Conservation (phyloP, 2,113 vertebrate genomes). For the Ceratotherium simum region DNA sequence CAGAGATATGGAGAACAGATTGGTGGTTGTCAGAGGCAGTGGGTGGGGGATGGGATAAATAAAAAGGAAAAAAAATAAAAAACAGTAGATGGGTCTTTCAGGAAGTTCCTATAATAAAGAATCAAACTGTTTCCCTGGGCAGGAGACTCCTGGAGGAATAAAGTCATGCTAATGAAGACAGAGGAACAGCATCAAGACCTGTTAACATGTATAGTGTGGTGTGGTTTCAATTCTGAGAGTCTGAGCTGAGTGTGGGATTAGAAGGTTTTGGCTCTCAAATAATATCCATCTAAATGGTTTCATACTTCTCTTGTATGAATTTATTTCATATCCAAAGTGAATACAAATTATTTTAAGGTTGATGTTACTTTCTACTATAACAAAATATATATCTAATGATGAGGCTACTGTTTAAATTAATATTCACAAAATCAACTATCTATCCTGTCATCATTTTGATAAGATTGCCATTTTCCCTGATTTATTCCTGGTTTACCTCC, state of each 20-base stretch:
- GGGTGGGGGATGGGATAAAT: too few relatives aligned
- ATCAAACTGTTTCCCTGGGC: neutral
- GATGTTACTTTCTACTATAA: neutral
- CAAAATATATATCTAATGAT: neutral
- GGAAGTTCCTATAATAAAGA: neutral
- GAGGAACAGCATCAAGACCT: neutral
- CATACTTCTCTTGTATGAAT: neutral
- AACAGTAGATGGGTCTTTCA: neutral
- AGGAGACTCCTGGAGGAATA: neutral
- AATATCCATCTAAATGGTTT: neutral
- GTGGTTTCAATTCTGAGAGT: neutral
- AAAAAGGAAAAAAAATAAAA: too few relatives aligned
- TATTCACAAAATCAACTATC: neutral
- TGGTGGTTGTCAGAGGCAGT: too few relatives aligned
- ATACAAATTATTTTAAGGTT: neutral
- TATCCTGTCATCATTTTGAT: neutral
- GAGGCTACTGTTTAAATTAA: neutral
- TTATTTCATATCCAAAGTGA: neutral
- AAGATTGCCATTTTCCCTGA: neutral
- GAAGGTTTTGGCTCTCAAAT: neutral
- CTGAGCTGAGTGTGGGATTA: neutral
- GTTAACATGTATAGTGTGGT: neutral
- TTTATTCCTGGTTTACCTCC: neutral
- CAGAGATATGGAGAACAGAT: too few relatives aligned
- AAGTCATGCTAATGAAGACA: neutral